A percentile compares a stretch with the other conserved stretches of the same genome.
Conservation (phyloP, 2,888 invertebrate species). For the Zele albiditarsus region DNA sequence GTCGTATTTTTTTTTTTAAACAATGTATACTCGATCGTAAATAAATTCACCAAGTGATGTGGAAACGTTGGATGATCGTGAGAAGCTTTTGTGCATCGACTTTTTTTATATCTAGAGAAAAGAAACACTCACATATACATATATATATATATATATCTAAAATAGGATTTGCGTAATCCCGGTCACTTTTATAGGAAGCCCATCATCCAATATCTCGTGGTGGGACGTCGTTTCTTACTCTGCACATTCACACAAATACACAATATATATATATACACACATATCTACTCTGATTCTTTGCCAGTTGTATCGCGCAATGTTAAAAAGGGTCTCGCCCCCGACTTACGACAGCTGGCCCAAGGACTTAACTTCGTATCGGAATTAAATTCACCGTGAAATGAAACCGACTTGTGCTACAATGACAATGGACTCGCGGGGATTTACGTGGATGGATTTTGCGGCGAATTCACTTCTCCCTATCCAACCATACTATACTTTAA, state of each 20-base stretch:
- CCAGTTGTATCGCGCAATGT: constrained; percentile 46
- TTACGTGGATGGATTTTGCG: constrained; percentile 65
- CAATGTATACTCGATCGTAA: not conserved
- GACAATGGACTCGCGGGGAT: constrained; percentile 63
- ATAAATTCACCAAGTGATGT: constrained; percentile 6
- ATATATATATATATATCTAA: constrained; percentile 40
- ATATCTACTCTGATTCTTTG: constrained; percentile 42
- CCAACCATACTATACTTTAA: not conserved
- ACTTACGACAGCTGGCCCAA: constrained; percentile 61
- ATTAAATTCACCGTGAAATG: constrained; percentile 72
- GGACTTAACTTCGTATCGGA: constrained; percentile 66
- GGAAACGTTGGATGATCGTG: constrained; percentile 42
- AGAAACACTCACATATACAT: not conserved
- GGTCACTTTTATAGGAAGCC: constrained; percentile 66
- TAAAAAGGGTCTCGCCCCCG: constrained; percentile 60
- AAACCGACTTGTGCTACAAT: constrained; percentile 60
- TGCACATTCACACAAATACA: not conserved
- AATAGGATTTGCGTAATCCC: constrained; percentile 70
- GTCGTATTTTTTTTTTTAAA: no score
- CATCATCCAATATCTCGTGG: constrained; percentile 51
- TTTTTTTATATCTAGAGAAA: constrained; percentile 1
- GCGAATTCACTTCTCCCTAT: constrained; percentile 53
- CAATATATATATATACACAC: constrained; percentile 25
- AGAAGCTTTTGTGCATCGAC: constrained; percentile 42
- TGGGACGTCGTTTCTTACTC: constrained; percentile 50